Percentiles rank a stretch among this genome's conserved stretches.
These are phyloP conservation scores for Macrocentrus cingulum DNA, from an alignment of 1,140 invertebrate species.

Conservation along the genomic window DNA sequence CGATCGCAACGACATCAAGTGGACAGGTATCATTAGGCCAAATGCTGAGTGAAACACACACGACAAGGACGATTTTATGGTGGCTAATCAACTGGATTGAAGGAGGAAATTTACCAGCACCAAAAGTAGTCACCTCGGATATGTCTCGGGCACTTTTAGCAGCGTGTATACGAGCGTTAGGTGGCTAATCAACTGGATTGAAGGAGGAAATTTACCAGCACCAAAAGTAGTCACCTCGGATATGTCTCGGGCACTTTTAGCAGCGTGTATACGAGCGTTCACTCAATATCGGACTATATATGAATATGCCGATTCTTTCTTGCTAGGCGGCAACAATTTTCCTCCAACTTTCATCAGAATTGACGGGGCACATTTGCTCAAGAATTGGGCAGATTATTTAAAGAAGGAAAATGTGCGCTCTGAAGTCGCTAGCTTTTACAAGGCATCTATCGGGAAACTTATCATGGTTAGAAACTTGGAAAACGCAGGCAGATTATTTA, in stretches of 20 bases:
- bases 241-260: constrained; percentile 21
- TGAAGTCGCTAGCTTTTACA: constrained; percentile 16
- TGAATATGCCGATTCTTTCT: constrained; percentile 24
- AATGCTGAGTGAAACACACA: constrained; percentile 20
- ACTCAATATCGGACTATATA: constrained; percentile 18
- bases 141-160: constrained; percentile 22
- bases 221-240: constrained; percentile 22
- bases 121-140: constrained; percentile 21
- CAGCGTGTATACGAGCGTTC: constrained; percentile 21
- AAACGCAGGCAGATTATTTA: too few species aligned
- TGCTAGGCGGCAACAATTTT: background rate
- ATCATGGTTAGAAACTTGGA: constrained; percentile 17
- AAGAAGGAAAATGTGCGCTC: background rate
- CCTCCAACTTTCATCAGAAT: constrained; percentile 21
- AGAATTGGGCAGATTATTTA: constrained; percentile 21
- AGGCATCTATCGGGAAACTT: constrained; percentile 27
- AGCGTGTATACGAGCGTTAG: constrained; percentile 10
- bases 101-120: constrained; percentile 3
- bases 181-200: constrained; percentile 15
- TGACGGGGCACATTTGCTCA: constrained; percentile 29
- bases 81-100: constrained; percentile 17
- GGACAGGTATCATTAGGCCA: constrained; percentile 6
- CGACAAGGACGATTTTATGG: constrained; percentile 14
- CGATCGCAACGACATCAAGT: constrained; percentile 1
- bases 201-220: constrained; percentile 4